A percentile compares a stretch with the other conserved stretches of the same genome.
Evolutionary conservation across 2,797 vertebrate genomes (phyloP).

Genomic region (Leptoclinus maculatus): DNA sequence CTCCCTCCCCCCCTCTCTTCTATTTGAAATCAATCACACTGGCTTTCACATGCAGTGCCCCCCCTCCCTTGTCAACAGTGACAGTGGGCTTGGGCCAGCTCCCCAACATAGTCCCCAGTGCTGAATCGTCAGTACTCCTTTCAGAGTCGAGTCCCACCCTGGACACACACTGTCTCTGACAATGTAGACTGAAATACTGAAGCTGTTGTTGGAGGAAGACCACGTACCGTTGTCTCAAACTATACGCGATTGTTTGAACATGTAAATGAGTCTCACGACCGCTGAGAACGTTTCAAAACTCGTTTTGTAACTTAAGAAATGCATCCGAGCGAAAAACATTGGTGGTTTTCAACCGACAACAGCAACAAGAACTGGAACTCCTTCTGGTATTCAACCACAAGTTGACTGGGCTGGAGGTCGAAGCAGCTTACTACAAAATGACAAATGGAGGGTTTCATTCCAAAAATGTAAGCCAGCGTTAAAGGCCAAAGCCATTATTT

Average conservation of each 20-base stretch:
- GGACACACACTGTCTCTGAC: conserved; percentile 52
- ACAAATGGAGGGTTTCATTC: conserved; percentile 48
- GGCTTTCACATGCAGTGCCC: conserved; percentile 78
- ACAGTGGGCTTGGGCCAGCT: conserved; percentile 68
- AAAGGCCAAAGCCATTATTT: not conserved
- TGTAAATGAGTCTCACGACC: conserved; percentile 5
- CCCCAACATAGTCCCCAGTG: conserved; percentile 57
- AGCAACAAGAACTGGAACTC: conserved; percentile 21
- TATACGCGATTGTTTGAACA: not conserved
- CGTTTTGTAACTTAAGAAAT: not conserved
- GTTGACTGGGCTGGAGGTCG: conserved; percentile 8
- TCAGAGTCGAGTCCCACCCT: conserved; percentile 45
- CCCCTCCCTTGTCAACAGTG: conserved; percentile 58
- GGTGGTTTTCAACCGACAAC: conserved; percentile 40
- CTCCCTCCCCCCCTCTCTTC: conserved; percentile 64
- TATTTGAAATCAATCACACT: conserved; percentile 84
- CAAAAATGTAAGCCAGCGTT: conserved; percentile 14
- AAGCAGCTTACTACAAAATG: conserved; percentile 18
- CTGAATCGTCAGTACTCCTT: conserved; percentile 45
- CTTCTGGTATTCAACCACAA: conserved; percentile 36
- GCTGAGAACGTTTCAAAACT: not conserved
- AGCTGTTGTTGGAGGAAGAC: conserved; percentile 43
- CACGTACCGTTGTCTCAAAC: conserved; percentile 6
- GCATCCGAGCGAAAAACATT: not conserved
- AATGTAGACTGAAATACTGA: conserved; percentile 12